These are phyloP conservation scores for Tetraodon nigroviridis DNA, from an alignment of 2,113 vertebrate species.

Conservation along the genomic window DNA sequence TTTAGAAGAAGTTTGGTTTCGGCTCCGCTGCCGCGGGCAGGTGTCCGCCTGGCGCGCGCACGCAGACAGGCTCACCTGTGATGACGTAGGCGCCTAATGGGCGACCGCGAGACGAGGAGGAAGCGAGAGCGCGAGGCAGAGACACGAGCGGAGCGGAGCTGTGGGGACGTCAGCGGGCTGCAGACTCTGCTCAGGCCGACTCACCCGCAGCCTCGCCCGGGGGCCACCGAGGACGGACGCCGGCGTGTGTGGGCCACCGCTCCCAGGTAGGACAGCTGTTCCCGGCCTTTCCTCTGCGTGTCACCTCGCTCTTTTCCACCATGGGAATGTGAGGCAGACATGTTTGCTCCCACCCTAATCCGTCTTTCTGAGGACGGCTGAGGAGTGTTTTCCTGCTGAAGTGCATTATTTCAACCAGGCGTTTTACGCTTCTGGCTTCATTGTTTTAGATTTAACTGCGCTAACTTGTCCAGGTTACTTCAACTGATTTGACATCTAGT, in stretches of 20 bases:
- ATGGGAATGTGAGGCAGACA: constrained; percentile 61
- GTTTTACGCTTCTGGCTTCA: background rate
- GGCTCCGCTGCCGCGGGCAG: too few species aligned
- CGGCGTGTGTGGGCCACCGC: background rate
- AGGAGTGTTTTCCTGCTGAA: background rate
- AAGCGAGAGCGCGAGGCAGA: constrained; percentile 34
- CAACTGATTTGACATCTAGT: too few species aligned
- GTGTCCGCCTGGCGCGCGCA: too few species aligned
- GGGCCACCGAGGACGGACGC: background rate
- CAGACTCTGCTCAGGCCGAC: background rate
- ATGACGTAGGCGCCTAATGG: constrained; percentile 54
- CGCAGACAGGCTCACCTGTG: constrained; percentile 66
- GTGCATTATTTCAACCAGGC: background rate
- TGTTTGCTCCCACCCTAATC: constrained; percentile 56
- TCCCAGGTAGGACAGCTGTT: background rate
- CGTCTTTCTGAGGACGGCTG: constrained; percentile 6
- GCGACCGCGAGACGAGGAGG: constrained; percentile 42
- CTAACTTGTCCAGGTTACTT: too few species aligned
- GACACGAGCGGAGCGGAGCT: background rate
- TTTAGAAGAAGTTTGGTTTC: too few species aligned
- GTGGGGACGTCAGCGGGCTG: background rate
- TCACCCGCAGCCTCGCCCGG: background rate
- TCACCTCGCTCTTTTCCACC: constrained; percentile 24
- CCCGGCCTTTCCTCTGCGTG: background rate
- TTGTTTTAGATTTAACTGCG: too few species aligned